Percentiles rank a stretch among this genome's conserved stretches.
These are phyloP conservation scores for Scyliorhinus canicula DNA, from an alignment of 2,797 vertebrate genomes.

Conservation along the genomic window DNA sequence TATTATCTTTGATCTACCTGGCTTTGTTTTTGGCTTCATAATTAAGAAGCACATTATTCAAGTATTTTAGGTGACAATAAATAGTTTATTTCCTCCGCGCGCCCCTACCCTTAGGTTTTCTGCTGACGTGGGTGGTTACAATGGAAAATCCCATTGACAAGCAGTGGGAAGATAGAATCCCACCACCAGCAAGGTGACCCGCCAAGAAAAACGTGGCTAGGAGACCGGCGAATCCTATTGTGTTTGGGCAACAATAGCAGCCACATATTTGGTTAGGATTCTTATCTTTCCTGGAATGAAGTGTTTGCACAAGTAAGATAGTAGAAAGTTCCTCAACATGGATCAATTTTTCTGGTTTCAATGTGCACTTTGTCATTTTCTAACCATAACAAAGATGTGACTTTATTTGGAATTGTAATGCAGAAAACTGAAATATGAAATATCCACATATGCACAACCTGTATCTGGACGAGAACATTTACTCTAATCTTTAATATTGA, in stretches of 20 bases:
- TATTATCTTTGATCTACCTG: neutral
- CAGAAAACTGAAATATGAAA: neutral
- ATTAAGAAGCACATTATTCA: too few relatives aligned
- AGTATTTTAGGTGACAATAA: neutral
- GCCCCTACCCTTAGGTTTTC: too few relatives aligned
- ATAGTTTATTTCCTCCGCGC: neutral
- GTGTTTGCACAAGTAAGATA: neutral
- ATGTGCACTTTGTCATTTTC: neutral
- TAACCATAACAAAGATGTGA: neutral
- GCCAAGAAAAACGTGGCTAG: too few relatives aligned
- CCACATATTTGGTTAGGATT: neutral
- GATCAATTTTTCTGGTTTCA: neutral
- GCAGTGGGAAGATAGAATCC: too few relatives aligned
- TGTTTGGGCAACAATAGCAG: too few relatives aligned
- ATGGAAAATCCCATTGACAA: too few relatives aligned
- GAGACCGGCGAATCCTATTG: too few relatives aligned
- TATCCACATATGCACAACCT: neutral
- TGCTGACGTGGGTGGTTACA: too few relatives aligned
- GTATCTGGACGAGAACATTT: neutral
- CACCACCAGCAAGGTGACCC: too few relatives aligned
- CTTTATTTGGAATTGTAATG: neutral
- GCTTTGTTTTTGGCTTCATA: neutral
- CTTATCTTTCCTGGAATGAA: constrained; percentile 7
- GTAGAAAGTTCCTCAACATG: too few relatives aligned
- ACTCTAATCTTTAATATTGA: neutral